Conservation (phyloP, 1,140 invertebrate genomes). For the Hyposmocoma kahamanoa region DNA sequence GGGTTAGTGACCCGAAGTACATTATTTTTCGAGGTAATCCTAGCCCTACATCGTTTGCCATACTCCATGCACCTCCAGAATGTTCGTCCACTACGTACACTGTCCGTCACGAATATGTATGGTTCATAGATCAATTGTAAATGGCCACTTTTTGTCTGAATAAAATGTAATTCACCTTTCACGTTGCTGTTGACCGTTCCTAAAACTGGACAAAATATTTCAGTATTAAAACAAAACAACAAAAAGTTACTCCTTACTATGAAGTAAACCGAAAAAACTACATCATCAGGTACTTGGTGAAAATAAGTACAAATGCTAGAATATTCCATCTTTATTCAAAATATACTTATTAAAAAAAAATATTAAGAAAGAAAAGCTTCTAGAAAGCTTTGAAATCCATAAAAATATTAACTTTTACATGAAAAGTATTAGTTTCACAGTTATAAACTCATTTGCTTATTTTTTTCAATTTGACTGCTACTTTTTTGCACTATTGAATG, state of each 20-base stretch:
- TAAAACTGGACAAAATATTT: slow-evolving; percentile 38
- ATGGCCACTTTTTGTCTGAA: slow-evolving; percentile 64
- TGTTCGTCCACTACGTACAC: slow-evolving; percentile 60
- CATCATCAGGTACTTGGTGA: no score
- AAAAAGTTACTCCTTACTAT: no score
- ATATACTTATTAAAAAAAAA: no score
- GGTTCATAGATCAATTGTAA: slow-evolving; percentile 62
- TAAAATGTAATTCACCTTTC: slow-evolving; percentile 61
- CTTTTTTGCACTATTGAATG: no score
- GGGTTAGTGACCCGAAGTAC: slow-evolving; percentile 56
- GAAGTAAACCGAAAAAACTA: no score
- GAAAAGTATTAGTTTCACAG: not conserved
- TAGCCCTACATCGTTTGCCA: slow-evolving; percentile 54
- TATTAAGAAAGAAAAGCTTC: no score
- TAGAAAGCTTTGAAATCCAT: no score
- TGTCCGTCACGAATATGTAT: slow-evolving; percentile 66
- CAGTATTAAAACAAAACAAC: no score
- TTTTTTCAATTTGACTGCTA: no score
- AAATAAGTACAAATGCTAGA: no score
- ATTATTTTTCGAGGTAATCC: slow-evolving; percentile 65
- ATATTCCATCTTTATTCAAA: no score
- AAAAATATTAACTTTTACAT: not conserved
- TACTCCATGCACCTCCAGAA: slow-evolving; percentile 69
- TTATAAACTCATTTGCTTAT: no score
- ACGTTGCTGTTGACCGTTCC: slow-evolving; percentile 36